Evolutionary conservation across 2,113 vertebrate genomes (phyloP).

Genomic region (Oostethus manadensis): DNA sequence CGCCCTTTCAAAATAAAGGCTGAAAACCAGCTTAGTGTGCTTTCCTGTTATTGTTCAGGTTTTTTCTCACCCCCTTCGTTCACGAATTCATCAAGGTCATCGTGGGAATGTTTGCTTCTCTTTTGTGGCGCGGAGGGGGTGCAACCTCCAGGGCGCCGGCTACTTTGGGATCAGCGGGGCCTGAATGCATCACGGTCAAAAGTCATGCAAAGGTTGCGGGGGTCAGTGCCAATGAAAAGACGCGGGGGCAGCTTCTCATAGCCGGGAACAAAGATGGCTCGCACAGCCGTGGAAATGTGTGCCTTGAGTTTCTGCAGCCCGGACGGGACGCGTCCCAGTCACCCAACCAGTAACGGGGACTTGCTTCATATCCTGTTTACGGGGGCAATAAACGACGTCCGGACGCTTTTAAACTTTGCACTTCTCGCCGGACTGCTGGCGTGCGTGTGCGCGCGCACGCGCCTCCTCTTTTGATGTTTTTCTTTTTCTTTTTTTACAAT

Average conservation of each 20-base stretch:
- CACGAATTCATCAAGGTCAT: constrained; percentile 30
- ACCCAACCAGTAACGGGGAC: rapidly evolving
- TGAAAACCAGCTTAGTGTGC: constrained; percentile 3
- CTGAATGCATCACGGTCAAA: constrained; percentile 70
- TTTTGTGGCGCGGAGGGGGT: constrained; percentile 46
- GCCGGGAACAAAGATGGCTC: constrained; percentile 52
- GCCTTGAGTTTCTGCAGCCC: constrained; percentile 20
- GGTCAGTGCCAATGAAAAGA: constrained; percentile 70
- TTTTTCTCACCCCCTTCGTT: constrained; percentile 5
- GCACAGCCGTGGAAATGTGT: constrained; percentile 51
- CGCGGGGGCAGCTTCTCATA: constrained; percentile 59
- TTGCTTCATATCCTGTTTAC: constrained; percentile 7
- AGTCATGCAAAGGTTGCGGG: constrained; percentile 66
- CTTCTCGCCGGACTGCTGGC: constrained; percentile 48
- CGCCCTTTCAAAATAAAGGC: constrained; percentile 42
- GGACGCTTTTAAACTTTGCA: constrained; percentile 36
- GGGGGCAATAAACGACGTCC: constrained; percentile 46
- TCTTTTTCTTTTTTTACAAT: too few relatives aligned
- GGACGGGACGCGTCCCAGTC: neutral
- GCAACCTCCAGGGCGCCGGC: constrained; percentile 57
- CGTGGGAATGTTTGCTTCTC: constrained; percentile 43
- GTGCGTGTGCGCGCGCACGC: constrained; percentile 30
- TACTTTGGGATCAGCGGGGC: constrained; percentile 44
- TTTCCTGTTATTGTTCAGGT: neutral
- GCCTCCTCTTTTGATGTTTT: constrained; percentile 71